A percentile compares a stretch with the other conserved stretches of the same genome.
Conservation (phyloP, 1,140 invertebrate species). For the Apolygus lucorum region DNA sequence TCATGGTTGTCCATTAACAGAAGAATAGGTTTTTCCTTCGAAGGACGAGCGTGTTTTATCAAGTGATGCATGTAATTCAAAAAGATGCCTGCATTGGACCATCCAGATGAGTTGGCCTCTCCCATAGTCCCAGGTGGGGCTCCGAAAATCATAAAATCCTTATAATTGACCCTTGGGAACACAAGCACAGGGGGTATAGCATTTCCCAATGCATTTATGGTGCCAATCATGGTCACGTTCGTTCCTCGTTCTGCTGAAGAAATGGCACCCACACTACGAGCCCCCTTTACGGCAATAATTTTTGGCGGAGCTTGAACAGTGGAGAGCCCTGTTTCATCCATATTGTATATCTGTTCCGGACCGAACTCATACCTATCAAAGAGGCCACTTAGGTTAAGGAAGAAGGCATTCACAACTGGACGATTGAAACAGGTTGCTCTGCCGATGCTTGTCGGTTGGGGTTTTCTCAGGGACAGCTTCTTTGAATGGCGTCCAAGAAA, state of each 20-base stretch:
- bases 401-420: constrained; percentile 34
- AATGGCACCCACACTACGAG: constrained; percentile 27
- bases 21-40: neutral
- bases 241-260: constrained; percentile 35
- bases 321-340: constrained; percentile 40
- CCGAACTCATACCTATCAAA: constrained; percentile 35
- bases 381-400: constrained; percentile 34
- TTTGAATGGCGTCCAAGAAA: no score
- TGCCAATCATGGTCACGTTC: constrained; percentile 34
- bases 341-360: constrained; percentile 35
- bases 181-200: constrained; percentile 41
- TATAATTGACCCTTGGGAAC: constrained; percentile 35
- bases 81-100: constrained; percentile 36
- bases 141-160: constrained; percentile 33
- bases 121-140: constrained; percentile 37
- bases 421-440: constrained; percentile 26
- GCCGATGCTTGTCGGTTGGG: constrained; percentile 34
- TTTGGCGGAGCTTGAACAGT: constrained; percentile 36
- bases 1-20: neutral
- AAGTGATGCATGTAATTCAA: constrained; percentile 37
- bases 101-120: constrained; percentile 37
- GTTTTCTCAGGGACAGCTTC: constrained; percentile 30
- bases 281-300: constrained; percentile 24
- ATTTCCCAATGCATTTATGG: constrained; percentile 34
- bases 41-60: neutral